Base-by-base conservation (phyloP, 2,113 vertebrate species). In the Potamarius usumacintae region DNA sequence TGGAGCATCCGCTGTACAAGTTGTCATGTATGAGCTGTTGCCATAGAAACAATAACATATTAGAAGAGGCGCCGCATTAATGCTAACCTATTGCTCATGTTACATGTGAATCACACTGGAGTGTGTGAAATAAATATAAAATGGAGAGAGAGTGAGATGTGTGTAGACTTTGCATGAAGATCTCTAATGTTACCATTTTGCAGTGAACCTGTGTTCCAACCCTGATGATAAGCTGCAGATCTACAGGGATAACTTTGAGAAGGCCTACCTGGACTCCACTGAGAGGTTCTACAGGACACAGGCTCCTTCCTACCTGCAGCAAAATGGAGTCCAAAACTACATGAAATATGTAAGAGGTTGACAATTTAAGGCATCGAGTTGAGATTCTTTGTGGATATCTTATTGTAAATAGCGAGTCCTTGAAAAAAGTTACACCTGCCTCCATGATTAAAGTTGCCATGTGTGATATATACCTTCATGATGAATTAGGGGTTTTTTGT, bases 231-330 rank as follows among this genome's bases (percentile, higher is more conserved):
- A 99, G 92, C 97, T 99, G 92, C 98, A 99, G 92, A 99, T 99
- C 93, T 99, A 99, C 95, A 96, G 98, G 89, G 98, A 99, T 93
- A 99, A 99, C 96, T 99, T 99, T 96, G 98, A 99, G 94, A 99
- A 99, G 90, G 97, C 98, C 0, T 99, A 99, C 91, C 96, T 99
- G 95, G 98, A 99, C 93, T 99, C 98, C 67, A 99, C 98, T 14
- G 98, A 99, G 95, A 96, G 98, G 93, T 99, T 99, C 95, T 99
- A 99, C 95, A 97, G 98, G 94, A 99, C 98, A 60, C 98, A 99
- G 88, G 98, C 98, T 25, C 98, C 98, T 7, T 97, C 98, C 7
- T 99, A 99, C 94, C 96, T 99, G 65, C 98, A 99, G 85, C 98
- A 99, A 93, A 99, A 99, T 0, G 98, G 98, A 87, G 98, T 99